Evolutionary conservation across 53 echinoderm and acorn worm genomes (phyloP), one percentile per base, ranked within the genome.

Genomic region (Hippasteria phrygiana): DNA sequence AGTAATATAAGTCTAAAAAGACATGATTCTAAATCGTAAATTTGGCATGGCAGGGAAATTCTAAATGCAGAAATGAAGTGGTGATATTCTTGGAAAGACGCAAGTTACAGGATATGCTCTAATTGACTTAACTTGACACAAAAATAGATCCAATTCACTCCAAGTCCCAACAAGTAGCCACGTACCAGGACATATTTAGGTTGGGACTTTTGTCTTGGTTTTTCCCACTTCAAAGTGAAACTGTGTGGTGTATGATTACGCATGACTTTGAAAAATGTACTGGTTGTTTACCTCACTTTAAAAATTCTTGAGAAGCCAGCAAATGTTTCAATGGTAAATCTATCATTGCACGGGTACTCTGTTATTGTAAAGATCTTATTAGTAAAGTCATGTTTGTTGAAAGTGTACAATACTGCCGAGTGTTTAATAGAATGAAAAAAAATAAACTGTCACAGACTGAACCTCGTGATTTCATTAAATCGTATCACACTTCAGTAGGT

Each of bases 321-420:
- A 24, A 59, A 59, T 59, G 2, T 17, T 16, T 26, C 20, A 26
- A 59, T 9, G 26, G 59, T 59, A 59, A 59, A 59, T 22, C 59
- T 59, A 26, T 59, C 59, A 26, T 59, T 24, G 26, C 26, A 0
- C 14, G 26, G 59, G 26, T 7, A 59, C 22, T 24, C 22, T 59
- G 59, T 59, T 59, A 59, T 18, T 59, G 24, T 59, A 26, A 59
- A 59, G 59, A 59, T 59, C 59, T 59, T 59, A 59, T 59, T 20
- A 59, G 59, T 24, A 7, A 59, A 59, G 59, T 59, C 59, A 20
- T 59, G 59, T 59, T 59, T 59, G 26, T 24, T 59, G 59, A 59
- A 59, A 59, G 22, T 20, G 59, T 59, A 26, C 26, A 18, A 59
- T 59, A 9, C 59, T 59, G 59, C n/a, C 8, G 59, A 59, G 26